phyloP scores from a whole-genome alignment of 64 coral and sea anemone species.

The Porites lutea region DNA sequence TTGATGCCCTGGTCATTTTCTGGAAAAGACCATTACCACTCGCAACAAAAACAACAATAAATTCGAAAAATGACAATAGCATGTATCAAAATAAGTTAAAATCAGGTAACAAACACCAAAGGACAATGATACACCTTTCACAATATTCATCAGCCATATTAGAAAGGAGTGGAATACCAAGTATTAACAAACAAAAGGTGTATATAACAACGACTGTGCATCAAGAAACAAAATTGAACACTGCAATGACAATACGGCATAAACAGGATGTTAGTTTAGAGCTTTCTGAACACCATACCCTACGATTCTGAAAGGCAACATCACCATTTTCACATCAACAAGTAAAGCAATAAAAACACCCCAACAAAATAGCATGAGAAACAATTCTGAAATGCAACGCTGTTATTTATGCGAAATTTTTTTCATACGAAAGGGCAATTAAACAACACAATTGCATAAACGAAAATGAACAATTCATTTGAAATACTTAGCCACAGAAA shows the following conservation, averaged over 20 bases:
- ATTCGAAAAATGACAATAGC: neutral
- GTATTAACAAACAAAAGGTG: too few species aligned
- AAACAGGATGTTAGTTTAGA: neutral
- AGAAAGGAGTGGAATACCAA: too few species aligned
- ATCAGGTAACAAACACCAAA: neutral
- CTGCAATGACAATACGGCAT: neutral
- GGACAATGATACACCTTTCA: too few species aligned
- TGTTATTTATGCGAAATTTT: neutral
- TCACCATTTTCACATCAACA: neutral
- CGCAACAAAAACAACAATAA: neutral
- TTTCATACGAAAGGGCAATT: too few species aligned
- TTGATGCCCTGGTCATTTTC: neutral
- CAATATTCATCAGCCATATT: too few species aligned
- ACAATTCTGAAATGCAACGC: constrained; percentile 9
- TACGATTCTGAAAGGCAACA: constrained; percentile 14
- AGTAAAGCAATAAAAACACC: neutral
- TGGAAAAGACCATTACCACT: constrained; percentile 13
- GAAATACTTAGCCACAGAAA: too few species aligned
- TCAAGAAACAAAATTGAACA: neutral
- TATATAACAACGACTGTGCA: too few species aligned
- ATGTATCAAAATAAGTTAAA: neutral
- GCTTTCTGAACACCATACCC: neutral
- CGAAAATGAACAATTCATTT: too few species aligned
- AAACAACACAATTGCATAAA: too few species aligned
- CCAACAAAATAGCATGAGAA: neutral